Conservation (phyloP, 2,113 vertebrate species). For the Theropithecus gelada region DNA sequence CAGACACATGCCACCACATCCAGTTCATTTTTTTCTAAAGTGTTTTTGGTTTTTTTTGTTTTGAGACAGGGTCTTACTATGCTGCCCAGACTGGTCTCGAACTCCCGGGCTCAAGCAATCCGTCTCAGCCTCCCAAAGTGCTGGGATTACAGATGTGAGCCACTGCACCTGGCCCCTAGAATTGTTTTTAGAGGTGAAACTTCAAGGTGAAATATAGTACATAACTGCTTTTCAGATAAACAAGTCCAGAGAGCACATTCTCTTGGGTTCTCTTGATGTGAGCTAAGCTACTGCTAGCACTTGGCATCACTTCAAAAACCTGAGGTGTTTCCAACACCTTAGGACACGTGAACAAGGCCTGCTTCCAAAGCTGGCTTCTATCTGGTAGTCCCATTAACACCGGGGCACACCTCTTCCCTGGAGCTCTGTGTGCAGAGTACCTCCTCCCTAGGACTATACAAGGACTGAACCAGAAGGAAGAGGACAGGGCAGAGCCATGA, state of each 20-base stretch:
- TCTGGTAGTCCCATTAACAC: not conserved
- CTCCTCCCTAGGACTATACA: not conserved
- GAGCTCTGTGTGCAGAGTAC: not conserved
- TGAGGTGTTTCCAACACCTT: not conserved
- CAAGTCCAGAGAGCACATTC: not conserved
- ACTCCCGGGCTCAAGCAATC: too few species aligned
- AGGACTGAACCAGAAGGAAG: not conserved
- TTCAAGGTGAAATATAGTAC: not conserved
- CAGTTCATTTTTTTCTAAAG: too few species aligned
- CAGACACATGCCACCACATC: too few species aligned
- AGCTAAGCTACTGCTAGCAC: not conserved
- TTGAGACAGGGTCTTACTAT: too few species aligned
- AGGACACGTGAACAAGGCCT: not conserved
- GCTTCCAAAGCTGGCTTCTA: not conserved
- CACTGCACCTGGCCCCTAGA: not conserved
- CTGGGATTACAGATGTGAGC: too few species aligned
- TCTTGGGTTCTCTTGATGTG: not conserved
- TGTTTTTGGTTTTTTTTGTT: too few species aligned
- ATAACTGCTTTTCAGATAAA: constrained; percentile 3
- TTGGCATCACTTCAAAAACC: not conserved
- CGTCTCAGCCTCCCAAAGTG: too few species aligned
- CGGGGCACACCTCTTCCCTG: not conserved
- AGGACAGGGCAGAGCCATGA: constrained; percentile 15
- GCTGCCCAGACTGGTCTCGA: too few species aligned
- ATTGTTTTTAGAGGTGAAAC: not conserved